Percentiles rank a stretch among this genome's conserved stretches.
phyloP scores from a whole-genome alignment of 2,113 vertebrate species.

The Eubucco bourcierii region DNA sequence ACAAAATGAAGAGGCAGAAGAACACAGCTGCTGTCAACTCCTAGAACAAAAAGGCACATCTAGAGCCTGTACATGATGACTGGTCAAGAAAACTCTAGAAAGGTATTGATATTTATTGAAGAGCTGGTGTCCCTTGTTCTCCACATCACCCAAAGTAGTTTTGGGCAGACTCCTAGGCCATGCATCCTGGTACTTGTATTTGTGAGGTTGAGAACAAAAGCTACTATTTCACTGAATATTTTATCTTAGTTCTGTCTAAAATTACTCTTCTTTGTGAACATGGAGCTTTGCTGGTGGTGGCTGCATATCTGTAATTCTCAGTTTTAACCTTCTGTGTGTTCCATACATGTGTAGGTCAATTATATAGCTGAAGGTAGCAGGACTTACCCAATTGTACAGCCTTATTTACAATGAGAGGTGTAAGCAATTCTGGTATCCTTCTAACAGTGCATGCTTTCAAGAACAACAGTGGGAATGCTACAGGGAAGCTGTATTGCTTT shows the following conservation, averaged over 20 bases:
- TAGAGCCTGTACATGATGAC: not conserved
- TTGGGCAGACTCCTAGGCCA: not conserved
- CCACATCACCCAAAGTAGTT: not conserved
- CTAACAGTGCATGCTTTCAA: not conserved
- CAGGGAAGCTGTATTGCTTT: not conserved
- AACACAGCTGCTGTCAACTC: not conserved
- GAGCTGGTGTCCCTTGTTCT: not conserved
- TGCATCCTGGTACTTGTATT: not conserved
- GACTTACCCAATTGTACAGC: not conserved
- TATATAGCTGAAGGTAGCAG: not conserved
- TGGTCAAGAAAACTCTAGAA: not conserved
- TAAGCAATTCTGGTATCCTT: not conserved
- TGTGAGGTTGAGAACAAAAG: not conserved
- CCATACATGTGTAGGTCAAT: accelerated
- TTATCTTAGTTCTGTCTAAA: not conserved
- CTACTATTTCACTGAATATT: not conserved
- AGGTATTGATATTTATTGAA: not conserved
- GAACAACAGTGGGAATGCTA: not conserved
- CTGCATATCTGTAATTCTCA: not conserved
- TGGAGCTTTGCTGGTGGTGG: not conserved
- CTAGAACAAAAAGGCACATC: not conserved
- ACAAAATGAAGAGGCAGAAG: not conserved
- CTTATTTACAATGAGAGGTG: not conserved
- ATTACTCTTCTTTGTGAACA: not conserved
- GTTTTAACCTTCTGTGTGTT: not conserved